phyloP scores from a whole-genome alignment of 2,888 invertebrate genomes.

The Diarsia rubi region DNA sequence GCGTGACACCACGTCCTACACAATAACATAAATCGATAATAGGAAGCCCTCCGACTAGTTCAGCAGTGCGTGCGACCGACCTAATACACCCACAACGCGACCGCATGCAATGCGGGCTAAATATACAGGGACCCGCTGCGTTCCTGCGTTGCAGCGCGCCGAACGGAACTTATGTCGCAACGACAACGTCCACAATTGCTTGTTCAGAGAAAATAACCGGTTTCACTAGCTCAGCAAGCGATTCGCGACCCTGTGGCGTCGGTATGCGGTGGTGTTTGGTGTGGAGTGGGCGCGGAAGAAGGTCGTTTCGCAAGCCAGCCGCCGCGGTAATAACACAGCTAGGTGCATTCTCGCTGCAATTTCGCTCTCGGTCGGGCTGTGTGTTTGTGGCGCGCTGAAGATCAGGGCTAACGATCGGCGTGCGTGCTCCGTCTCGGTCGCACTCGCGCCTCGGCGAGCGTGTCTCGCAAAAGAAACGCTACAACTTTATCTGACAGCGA shows the following conservation, averaged over 20 bases:
- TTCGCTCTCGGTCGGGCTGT: constrained; percentile 91
- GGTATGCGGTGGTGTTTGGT: constrained; percentile 73
- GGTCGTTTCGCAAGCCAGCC: constrained; percentile 83
- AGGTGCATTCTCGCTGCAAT: constrained; percentile 91
- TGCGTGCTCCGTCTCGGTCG: constrained; percentile 81
- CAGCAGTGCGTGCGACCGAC: constrained; percentile 91
- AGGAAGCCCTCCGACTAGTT: constrained; percentile 90
- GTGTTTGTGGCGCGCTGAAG: constrained; percentile 91
- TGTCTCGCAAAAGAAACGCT: constrained; percentile 89
- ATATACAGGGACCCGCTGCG: constrained; percentile 86
- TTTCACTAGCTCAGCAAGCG: constrained; percentile 72
- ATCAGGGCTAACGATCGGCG: constrained; percentile 91
- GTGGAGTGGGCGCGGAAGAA: constrained; percentile 72
- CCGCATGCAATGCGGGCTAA: constrained; percentile 90
- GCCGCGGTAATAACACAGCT: constrained; percentile 89
- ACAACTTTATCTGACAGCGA: constrained; percentile 90
- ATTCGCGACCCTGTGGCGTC: constrained; percentile 73
- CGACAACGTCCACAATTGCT: constrained; percentile 87
- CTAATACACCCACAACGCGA: constrained; percentile 89
- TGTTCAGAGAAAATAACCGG: constrained; percentile 86
- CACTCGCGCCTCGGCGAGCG: constrained; percentile 73
- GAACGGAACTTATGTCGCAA: constrained; percentile 87
- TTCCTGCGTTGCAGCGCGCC: constrained; percentile 75
- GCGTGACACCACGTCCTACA: constrained; percentile 80
- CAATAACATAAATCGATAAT: constrained; percentile 90